These are phyloP conservation scores for Volucella inanis DNA, from an alignment of 2,888 invertebrate genomes.

Conservation along the genomic window DNA sequence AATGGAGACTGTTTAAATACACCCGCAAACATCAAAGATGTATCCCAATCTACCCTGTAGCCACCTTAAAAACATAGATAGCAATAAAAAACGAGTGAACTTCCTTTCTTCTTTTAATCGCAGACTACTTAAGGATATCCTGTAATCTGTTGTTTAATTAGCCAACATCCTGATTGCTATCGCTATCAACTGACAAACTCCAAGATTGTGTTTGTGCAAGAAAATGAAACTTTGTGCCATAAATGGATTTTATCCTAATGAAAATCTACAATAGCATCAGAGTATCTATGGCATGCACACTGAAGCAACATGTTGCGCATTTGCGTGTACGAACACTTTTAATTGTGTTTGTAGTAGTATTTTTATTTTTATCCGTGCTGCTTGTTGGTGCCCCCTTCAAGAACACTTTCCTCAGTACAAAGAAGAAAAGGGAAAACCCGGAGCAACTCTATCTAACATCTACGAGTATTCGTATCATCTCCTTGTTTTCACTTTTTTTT, in stretches of 20 bases:
- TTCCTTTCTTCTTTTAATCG: constrained; percentile 31
- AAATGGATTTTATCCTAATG: constrained; percentile 45
- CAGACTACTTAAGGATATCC: constrained; percentile 30
- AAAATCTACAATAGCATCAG: constrained; percentile 42
- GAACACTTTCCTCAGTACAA: not conserved
- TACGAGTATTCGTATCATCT: constrained; percentile 2
- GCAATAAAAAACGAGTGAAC: not conserved
- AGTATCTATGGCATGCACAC: constrained; percentile 1
- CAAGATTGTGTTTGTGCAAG: not conserved
- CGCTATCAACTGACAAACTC: constrained; percentile 24
- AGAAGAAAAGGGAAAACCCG: not conserved
- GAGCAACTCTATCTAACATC: constrained; percentile 9
- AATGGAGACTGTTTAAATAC: not conserved
- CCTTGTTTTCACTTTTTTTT: not conserved
- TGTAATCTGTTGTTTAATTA: constrained; percentile 64
- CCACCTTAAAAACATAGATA: not conserved
- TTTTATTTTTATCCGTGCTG: not conserved
- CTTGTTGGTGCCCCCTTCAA: not conserved
- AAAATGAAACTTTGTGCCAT: constrained; percentile 27
- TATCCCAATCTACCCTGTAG: not conserved
- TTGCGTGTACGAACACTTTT: not conserved
- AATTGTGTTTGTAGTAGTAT: constrained; percentile 20
- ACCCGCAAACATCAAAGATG: not conserved
- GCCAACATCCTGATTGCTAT: constrained; percentile 54
- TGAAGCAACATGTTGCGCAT: constrained; percentile 24